Conservation (phyloP, 1,140 invertebrate genomes). For the Apis florea region DNA sequence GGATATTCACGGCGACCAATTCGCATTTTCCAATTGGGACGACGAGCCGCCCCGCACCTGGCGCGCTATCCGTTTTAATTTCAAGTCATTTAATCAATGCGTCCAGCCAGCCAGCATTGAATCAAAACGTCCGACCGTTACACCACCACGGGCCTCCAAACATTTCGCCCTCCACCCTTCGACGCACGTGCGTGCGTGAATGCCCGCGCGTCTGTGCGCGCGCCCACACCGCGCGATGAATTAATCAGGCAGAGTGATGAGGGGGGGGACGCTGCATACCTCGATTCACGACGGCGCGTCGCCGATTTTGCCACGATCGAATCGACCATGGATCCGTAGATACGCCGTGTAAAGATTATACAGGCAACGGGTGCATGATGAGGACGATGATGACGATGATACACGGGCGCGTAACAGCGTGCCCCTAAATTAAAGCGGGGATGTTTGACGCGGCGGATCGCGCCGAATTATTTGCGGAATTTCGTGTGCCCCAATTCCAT, state of each 20-base stretch:
- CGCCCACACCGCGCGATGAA: conserved; percentile 52
- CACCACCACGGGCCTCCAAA: conserved; percentile 41
- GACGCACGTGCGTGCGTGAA: not conserved
- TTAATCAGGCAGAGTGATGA: conserved; percentile 67
- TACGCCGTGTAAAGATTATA: too few species aligned
- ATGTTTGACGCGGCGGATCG: too few species aligned
- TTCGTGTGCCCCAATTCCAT: too few species aligned
- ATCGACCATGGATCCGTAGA: not conserved
- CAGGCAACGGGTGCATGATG: too few species aligned
- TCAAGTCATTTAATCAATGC: conserved; percentile 70
- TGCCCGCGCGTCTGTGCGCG: not conserved
- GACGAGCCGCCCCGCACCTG: conserved; percentile 42
- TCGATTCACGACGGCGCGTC: conserved; percentile 25
- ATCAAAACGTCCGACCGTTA: conserved; percentile 63
- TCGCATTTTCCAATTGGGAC: conserved; percentile 10
- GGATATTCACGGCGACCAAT: conserved; percentile 37
- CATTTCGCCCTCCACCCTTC: conserved; percentile 13
- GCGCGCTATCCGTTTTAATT: conserved; percentile 63
- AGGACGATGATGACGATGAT: too few species aligned
- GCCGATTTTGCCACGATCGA: conserved; percentile 48
- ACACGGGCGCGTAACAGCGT: too few species aligned
- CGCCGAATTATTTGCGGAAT: too few species aligned
- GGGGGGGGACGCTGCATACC: conserved; percentile 28
- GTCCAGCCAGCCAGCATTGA: conserved; percentile 53
- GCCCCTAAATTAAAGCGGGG: too few species aligned